Conservation (phyloP, 1,140 invertebrate species). For the Xylocopa sonorina region DNA sequence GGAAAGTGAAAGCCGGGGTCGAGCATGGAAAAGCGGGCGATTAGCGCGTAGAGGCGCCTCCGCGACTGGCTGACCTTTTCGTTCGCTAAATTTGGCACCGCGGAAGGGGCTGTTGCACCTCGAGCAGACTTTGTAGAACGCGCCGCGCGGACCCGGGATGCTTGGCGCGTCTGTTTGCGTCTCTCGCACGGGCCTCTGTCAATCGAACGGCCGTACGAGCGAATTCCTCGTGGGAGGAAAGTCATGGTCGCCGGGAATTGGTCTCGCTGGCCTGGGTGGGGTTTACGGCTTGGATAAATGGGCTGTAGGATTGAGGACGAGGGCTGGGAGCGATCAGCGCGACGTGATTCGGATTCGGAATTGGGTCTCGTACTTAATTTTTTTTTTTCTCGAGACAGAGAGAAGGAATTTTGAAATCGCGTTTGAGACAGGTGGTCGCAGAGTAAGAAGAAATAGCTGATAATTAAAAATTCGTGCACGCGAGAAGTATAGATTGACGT, state of each 20-base stretch:
- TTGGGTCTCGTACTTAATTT: background rate
- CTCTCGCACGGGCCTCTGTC: background rate
- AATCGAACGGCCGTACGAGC: background rate
- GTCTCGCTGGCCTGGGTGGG: background rate
- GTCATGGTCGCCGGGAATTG: conserved; percentile 16
- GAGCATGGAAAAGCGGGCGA: conserved; percentile 7
- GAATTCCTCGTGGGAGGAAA: conserved; percentile 5
- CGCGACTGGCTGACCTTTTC: conserved; percentile 79
- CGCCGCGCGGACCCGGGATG: too few species aligned
- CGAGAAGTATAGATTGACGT: too few species aligned
- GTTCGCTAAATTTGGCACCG: conserved; percentile 76
- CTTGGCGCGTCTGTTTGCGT: conserved; percentile 4
- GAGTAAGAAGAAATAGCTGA: too few species aligned
- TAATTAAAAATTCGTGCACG: too few species aligned
- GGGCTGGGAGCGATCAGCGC: background rate
- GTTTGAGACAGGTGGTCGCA: too few species aligned
- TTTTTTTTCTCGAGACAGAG: too few species aligned
- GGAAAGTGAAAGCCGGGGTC: conserved; percentile 2
- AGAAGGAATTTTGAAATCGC: too few species aligned
- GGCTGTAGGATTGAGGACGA: background rate
- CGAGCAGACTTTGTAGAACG: conserved; percentile 31
- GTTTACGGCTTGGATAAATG: background rate
- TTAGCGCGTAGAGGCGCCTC: conserved; percentile 57
- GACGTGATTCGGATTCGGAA: too few species aligned
- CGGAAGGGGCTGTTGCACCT: conserved; percentile 65